Conservation (phyloP, 2,888 invertebrate species). For the Gymnosoma rotundatum region DNA sequence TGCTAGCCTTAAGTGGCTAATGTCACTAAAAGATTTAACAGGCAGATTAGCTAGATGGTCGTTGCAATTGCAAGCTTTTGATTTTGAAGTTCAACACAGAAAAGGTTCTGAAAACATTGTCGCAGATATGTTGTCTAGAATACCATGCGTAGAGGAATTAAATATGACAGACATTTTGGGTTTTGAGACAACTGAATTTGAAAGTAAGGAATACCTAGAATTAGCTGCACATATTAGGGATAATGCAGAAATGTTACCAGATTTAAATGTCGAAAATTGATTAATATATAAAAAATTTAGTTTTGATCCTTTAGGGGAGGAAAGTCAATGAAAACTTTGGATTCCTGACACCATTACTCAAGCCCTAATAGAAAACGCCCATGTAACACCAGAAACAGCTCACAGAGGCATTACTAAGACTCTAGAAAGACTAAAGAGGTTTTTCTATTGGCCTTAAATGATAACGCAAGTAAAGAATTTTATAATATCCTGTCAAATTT, state of each 20-base stretch:
- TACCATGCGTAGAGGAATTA: not conserved
- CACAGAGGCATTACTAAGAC: constrained; percentile 38
- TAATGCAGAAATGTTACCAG: no score
- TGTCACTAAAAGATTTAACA: constrained; percentile 1
- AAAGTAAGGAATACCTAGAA: no score
- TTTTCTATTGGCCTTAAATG: constrained; percentile 52
- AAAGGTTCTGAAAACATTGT: no score
- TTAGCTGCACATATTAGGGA: no score
- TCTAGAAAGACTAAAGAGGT: constrained; percentile 8
- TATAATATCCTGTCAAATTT: not conserved
- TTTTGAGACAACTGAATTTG: constrained; percentile 10
- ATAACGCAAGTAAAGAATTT: not conserved
- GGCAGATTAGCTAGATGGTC: constrained; percentile 36
- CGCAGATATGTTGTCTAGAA: no score
- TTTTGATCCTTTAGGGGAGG: not conserved
- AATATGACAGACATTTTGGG: constrained; percentile 8
- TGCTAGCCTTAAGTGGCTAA: no score
- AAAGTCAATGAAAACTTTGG: constrained; percentile 27
- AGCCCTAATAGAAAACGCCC: constrained; percentile 37
- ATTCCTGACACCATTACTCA: constrained; percentile 8
- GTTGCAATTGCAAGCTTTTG: constrained; percentile 26
- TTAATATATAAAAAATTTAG: no score
- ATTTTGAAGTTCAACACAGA: no score
- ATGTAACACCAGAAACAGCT: constrained; percentile 1
- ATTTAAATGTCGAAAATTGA: no score